Evolutionary conservation across 2,888 invertebrate genomes (phyloP), one percentile per base, ranked within the genome.

Genomic region (Cerastis rubricosa): DNA sequence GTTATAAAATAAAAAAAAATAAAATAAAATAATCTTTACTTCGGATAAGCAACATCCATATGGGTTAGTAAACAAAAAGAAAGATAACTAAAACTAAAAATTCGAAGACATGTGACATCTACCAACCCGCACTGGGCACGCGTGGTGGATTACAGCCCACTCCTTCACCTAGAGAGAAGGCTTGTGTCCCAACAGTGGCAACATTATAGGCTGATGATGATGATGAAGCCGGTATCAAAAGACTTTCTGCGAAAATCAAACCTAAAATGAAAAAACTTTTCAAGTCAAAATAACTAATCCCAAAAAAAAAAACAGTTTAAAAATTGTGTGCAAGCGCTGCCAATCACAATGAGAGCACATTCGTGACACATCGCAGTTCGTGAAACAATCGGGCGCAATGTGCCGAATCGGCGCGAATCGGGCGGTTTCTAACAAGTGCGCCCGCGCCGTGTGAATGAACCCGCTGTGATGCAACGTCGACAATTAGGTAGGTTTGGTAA

Each of bases 391-490:
- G 82, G 78, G 65, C 86, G 76, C 82, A 80, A 89, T 81, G 81
- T 85, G 89, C 84, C 85, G 87, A 89, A 84, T 89, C 87, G 87
- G 80, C 89, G 86, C 85, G 67, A 88, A 87, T 87, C 84, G 85
- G 79, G 70, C 85, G 76, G 86, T 85, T 89, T 89, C 88, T 85
- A 87, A 88, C 85, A 80, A 88, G 84, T 78, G 79, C 86, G 84
- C 83, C 71, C 70, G 79, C 85, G 85, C 83, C 76, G 81, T 87
- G 90, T 89, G 89, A 90, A 88, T 85, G 90, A 90, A 88, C 90
- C 80, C 83, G 25, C 54, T 68, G 43, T 90, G 90, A 89, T 88
- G 90, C 90, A 90, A 90, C 84, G 76, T 66, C 77, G 75, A 85
- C 84, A 88, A 89, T 87, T 87, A 84, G 72, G 80, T 74, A 77